These are phyloP conservation scores for Tetraneura akinire DNA, from an alignment of 1,140 invertebrate genomes.

Conservation along the genomic window DNA sequence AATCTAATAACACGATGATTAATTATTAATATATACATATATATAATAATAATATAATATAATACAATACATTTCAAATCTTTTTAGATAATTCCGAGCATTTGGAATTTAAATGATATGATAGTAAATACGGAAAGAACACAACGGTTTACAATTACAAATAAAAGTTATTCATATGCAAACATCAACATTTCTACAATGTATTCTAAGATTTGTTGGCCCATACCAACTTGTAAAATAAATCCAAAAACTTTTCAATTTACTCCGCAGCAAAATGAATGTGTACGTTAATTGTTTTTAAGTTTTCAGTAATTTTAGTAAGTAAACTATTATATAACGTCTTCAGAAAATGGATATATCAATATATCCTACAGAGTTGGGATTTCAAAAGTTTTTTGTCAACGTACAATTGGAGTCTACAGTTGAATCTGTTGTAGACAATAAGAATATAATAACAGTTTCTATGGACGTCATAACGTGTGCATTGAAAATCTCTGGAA, in stretches of 20 bases:
- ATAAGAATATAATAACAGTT: neutral
- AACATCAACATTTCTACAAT: neutral
- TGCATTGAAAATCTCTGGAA: neutral
- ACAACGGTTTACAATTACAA: neutral
- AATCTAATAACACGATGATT: too few species aligned
- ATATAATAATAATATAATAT: too few species aligned
- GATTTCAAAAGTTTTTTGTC: conserved; percentile 16
- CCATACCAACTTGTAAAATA: conserved; percentile 13
- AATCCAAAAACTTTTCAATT: conserved; percentile 17
- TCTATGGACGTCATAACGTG: conserved; percentile 23
- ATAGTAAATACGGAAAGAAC: conserved; percentile 7
- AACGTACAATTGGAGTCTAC: neutral
- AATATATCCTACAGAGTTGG: conserved; percentile 7
- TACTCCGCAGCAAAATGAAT: conserved; percentile 11
- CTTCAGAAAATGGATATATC: conserved; percentile 35
- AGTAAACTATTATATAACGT: neutral
- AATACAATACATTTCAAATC: neutral
- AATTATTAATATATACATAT: too few species aligned
- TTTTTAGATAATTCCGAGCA: conserved; percentile 6
- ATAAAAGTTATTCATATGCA: neutral
- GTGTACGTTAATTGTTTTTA: conserved; percentile 11
- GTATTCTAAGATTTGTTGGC: neutral
- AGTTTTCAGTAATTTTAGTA: neutral
- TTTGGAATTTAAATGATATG: conserved; percentile 4
- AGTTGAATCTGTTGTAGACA: neutral